Percentiles rank a stretch among this genome's conserved stretches.
phyloP scores from a whole-genome alignment of 2,797 vertebrate species.

The Coregonus ussuriensis region DNA sequence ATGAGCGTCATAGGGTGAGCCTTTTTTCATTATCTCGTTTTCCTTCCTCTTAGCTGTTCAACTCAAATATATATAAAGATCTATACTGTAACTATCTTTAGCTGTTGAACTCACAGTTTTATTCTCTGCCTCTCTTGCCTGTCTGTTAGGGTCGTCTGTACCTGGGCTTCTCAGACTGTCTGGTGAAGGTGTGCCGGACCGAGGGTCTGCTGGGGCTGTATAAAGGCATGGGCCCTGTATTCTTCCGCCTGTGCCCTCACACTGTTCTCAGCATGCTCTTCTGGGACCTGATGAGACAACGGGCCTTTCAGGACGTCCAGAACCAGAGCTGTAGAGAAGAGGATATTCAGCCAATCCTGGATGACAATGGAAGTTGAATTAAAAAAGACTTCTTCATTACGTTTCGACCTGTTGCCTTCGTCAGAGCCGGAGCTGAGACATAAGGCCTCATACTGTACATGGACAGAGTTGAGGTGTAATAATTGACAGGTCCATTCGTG shows the following conservation, averaged over 20 bases:
- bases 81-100: neutral
- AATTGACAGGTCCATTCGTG: no score
- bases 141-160: constrained; percentile 84
- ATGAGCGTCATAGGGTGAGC: constrained; percentile 77
- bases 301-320: constrained; percentile 55
- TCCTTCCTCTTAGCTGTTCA: neutral
- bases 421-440: neutral
- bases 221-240: constrained; percentile 91
- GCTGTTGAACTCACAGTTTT: neutral
- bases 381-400: neutral
- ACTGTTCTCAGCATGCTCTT: constrained; percentile 94
- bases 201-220: constrained; percentile 88
- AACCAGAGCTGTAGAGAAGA: constrained; percentile 28
- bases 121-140: constrained; percentile 22
- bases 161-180: constrained; percentile 84
- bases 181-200: constrained; percentile 82
- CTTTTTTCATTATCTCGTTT: neutral
- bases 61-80: no score
- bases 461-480: neutral
- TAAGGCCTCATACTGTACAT: neutral
- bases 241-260: constrained; percentile 91
- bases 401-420: neutral
- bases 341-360: neutral
- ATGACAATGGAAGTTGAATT: neutral
- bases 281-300: constrained; percentile 90